phyloP scores from a whole-genome alignment of 2,797 vertebrate species.

The Orientallactaga sibirica region DNA sequence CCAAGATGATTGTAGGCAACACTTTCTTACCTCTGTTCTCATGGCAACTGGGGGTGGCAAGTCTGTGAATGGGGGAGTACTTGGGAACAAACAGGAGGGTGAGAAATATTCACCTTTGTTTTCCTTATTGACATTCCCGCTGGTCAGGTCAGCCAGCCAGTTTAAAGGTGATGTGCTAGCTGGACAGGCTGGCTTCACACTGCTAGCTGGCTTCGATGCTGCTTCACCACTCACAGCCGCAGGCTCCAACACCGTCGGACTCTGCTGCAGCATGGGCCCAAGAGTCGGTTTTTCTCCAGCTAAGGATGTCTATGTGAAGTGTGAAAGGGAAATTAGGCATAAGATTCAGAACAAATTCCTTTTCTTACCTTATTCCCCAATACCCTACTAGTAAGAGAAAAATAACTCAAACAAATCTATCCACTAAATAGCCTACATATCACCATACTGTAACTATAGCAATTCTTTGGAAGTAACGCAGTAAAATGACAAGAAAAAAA shows the following conservation, averaged over 20 bases:
- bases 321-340: slow-evolving; percentile 41
- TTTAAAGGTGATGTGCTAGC: slow-evolving; percentile 84
- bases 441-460: not conserved
- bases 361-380: slow-evolving; percentile 5
- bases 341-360: not conserved
- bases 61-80: not conserved
- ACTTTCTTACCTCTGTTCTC: not conserved
- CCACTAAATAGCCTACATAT: not conserved
- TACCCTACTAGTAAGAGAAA: not conserved
- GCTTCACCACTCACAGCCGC: slow-evolving; percentile 75
- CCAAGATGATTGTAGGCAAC: not conserved
- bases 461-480: not conserved
- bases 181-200: slow-evolving; percentile 82
- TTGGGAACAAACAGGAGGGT: not conserved
- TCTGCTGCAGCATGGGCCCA: slow-evolving; percentile 79
- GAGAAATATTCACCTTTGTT: slow-evolving; percentile 87
- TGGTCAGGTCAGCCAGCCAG: slow-evolving; percentile 88
- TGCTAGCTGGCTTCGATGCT: slow-evolving; percentile 79
- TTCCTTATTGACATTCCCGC: slow-evolving; percentile 89
- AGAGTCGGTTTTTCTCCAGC: slow-evolving; percentile 82
- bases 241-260: slow-evolving; percentile 74
- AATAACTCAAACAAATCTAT: slow-evolving; percentile 31
- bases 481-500: not conserved
- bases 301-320: slow-evolving; percentile 80
- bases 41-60: not conserved